These are phyloP conservation scores for Schizothorax lantsangensis DNA, from an alignment of 2,797 vertebrate genomes.

Conservation along the genomic window DNA sequence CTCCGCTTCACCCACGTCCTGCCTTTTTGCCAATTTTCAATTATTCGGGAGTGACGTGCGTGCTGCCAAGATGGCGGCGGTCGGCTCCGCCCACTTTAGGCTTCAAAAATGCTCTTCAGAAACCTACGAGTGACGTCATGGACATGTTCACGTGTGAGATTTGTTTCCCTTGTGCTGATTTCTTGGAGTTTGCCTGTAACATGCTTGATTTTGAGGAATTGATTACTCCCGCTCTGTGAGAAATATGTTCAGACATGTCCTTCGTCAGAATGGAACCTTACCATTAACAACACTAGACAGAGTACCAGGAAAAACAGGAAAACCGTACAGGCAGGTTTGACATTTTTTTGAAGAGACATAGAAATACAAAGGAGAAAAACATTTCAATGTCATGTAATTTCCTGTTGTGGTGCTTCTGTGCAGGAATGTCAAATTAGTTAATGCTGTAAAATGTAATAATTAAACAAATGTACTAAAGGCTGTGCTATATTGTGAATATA, in stretches of 20 bases:
- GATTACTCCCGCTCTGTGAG: slow-evolving; percentile 49
- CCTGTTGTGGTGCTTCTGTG: not conserved
- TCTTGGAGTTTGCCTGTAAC: slow-evolving; percentile 69
- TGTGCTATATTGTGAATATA: not conserved
- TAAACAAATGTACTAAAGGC: not conserved
- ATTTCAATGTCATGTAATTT: not conserved
- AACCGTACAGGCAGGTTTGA: not conserved
- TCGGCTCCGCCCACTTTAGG: no score
- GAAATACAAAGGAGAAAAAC: not conserved
- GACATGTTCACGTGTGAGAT: slow-evolving; percentile 25
- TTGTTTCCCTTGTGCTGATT: slow-evolving; percentile 63
- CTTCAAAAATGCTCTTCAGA: no score
- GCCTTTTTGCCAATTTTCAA: no score
- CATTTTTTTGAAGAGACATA: not conserved
- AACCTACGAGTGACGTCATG: no score
- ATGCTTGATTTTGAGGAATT: slow-evolving; percentile 74
- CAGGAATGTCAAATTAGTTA: not conserved
- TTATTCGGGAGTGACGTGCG: no score
- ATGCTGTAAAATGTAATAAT: not conserved
- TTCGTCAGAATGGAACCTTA: slow-evolving; percentile 57
- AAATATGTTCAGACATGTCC: slow-evolving; percentile 72
- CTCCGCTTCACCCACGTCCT: no score
- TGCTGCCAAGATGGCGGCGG: no score
- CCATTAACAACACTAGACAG: not conserved
- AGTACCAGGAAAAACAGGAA: slow-evolving; percentile 1